These are phyloP conservation scores for Argopecten irradians DNA, from an alignment of 1,140 invertebrate species.

Conservation along the genomic window DNA sequence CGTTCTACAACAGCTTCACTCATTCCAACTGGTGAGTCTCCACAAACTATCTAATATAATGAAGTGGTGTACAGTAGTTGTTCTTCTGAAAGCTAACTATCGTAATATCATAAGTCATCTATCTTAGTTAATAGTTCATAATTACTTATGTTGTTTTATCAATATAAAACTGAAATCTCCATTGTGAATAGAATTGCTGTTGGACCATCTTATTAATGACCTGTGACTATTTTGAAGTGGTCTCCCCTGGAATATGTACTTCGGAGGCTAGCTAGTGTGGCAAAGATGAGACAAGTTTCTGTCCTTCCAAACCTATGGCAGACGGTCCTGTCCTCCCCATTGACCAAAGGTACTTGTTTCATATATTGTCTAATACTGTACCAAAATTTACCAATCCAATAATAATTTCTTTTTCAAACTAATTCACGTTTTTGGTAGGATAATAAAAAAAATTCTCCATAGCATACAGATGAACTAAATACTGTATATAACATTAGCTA, in stretches of 20 bases:
- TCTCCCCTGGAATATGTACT: conserved; percentile 60
- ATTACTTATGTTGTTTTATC: not conserved
- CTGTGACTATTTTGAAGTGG: conserved; percentile 43
- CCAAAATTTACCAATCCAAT: not conserved
- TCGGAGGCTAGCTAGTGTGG: conserved; percentile 52
- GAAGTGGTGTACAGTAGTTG: not conserved
- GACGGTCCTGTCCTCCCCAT: conserved; percentile 49
- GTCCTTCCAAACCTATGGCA: conserved; percentile 60
- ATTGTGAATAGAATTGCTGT: not conserved
- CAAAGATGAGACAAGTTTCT: conserved; percentile 59
- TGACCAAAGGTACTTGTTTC: conserved; percentile 56
- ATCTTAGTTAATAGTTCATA: not conserved
- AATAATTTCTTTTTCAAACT: not conserved
- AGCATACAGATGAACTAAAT: too few relatives aligned
- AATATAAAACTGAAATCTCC: not conserved
- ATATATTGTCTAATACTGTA: not conserved
- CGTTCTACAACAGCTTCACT: conserved; percentile 60
- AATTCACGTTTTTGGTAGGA: not conserved
- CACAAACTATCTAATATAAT: not conserved
- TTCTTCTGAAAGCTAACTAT: not conserved
- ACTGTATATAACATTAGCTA: too few relatives aligned
- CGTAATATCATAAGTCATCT: not conserved
- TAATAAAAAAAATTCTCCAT: not conserved
- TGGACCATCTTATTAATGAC: not conserved
- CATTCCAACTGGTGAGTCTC: conserved; percentile 62